Evolutionary conservation across 2,888 invertebrate species (phyloP), one percentile per base, ranked within the genome.

Genomic region (Torymus texanus): DNA sequence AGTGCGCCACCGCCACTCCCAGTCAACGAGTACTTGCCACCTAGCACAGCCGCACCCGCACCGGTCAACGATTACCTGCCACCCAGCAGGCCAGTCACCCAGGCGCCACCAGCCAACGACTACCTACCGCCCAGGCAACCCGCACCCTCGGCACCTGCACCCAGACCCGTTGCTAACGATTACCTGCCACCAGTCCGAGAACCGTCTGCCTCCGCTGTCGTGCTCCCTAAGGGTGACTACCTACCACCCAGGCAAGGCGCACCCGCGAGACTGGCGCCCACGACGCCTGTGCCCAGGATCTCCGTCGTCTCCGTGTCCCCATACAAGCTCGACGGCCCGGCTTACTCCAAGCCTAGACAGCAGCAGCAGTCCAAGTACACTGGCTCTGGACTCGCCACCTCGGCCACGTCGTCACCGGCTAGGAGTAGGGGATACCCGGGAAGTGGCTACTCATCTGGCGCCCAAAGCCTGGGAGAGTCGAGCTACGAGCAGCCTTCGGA

Each of bases 1-100:
- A 63, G 75, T 2, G 75, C 80, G 18, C 74, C 78, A 51, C 51
- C 62, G 4, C 63, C 81, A 12, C 73, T 67, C 24, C 76, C 79
- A n/a, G n/a, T 66, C 14, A 62, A 13, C 51, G 66, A 59, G 1
- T 79, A 79, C 41, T 11, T 71, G 41, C 56, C 74, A 4, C 63
- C 78, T 2, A 4, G 18, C 4, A 13, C 21, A 16, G 29, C 53
- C 0, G 14, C 24, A 13, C 74, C 14, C 2, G n/a, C 66, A 1
- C 16, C 51, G 16, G 51, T 67, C 61, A 41, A 24, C 53, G 59
- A 66, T 1, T 76, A 76, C 16, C 12, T 70, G n/a, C 53, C 77
- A 12, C 66, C 77, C 10, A 41, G 63, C 21, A 16, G 16, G 8
- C 41, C 41, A 0, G 55, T 2, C 16, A 29, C 56, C 59, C 65